Base-by-base conservation (phyloP, 2,888 invertebrate species). In the Oasisia sp. region DNA sequence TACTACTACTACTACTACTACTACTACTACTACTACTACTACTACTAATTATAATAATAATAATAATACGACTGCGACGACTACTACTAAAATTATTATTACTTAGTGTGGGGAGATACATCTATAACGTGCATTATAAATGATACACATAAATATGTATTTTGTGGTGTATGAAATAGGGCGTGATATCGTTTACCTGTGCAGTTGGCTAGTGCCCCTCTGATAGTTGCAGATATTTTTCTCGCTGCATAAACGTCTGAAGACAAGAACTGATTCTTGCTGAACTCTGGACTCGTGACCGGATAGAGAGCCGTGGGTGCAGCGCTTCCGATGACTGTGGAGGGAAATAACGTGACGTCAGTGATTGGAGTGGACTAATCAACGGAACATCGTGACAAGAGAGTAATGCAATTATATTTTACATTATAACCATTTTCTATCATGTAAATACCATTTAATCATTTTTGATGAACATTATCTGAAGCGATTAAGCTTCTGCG, bases 1-100 rank as follows among this genome's bases (percentile, higher is more conserved):
- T 91, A 74, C 11, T 91, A 91, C 56, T 91, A 91, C 58, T 91
- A 91, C 27, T 91, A 74, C 58, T 91, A 91, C 27, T 91, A 91
- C 58, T 91, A 91, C 32, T 91, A 91, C 32, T 91, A 74, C 32
- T 58, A 56, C 50, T 58, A 45, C 9, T 45, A 45, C 7, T 11
- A 45, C 11, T 45, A 45, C 8, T 45, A 45, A 9, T 45, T n/a
- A n/a, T n/a, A n/a, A n/a, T n/a, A n/a, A n/a, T n/a, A n/a, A n/a
- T n/a, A 45, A 11, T 45, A 45, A 1, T 45, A 11, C 45, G 7
- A 45, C 45, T 45, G 11, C 45, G 11, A 45, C 11, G 45, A 9
- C 7, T 45, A n/a, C n/a, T n/a, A n/a, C n/a, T n/a, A n/a, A n/a
- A n/a, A n/a, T n/a, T n/a, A n/a, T n/a, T n/a, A n/a, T n/a, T n/a